phyloP scores from a whole-genome alignment of 2,797 vertebrate genomes.

The Florisuga fusca region DNA sequence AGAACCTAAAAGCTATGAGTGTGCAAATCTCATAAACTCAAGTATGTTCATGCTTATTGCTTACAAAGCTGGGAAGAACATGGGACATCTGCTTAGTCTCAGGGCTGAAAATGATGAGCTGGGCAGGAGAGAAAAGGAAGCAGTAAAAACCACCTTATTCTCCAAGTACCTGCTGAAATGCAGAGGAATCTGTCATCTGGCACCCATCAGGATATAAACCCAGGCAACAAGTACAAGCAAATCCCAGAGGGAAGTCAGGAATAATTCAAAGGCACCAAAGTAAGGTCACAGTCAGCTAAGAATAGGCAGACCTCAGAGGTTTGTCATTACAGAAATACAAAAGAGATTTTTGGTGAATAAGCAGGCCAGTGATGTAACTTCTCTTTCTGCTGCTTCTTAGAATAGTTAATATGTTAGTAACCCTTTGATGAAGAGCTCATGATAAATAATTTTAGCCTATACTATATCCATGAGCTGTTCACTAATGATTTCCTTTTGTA shows the following conservation, averaged over 20 bases:
- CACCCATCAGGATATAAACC: constrained; percentile 32
- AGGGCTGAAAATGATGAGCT: constrained; percentile 17
- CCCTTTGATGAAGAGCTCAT: not conserved
- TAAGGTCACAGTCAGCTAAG: constrained; percentile 4
- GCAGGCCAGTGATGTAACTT: not conserved
- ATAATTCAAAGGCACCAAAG: constrained; percentile 51
- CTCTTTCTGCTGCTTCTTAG: not conserved
- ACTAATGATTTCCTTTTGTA: not conserved
- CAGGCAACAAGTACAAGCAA: constrained; percentile 48
- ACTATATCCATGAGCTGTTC: not conserved
- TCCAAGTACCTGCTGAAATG: constrained; percentile 34
- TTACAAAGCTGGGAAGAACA: constrained; percentile 35
- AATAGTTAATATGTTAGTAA: not conserved
- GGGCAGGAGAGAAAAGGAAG: constrained; percentile 41
- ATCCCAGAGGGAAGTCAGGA: constrained; percentile 32
- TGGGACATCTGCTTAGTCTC: constrained; percentile 54
- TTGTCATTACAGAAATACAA: not conserved
- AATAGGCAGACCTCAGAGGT: constrained; percentile 7
- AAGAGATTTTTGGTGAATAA: not conserved
- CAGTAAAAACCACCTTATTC: constrained; percentile 36
- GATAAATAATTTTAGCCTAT: not conserved
- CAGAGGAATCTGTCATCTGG: constrained; percentile 55
- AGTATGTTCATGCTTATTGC: not conserved
- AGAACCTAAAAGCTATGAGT: constrained; percentile 19
- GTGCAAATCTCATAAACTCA: constrained; percentile 1